Evolutionary conservation across 2,113 vertebrate species (phyloP).

Genomic region (Chionomys nivalis): DNA sequence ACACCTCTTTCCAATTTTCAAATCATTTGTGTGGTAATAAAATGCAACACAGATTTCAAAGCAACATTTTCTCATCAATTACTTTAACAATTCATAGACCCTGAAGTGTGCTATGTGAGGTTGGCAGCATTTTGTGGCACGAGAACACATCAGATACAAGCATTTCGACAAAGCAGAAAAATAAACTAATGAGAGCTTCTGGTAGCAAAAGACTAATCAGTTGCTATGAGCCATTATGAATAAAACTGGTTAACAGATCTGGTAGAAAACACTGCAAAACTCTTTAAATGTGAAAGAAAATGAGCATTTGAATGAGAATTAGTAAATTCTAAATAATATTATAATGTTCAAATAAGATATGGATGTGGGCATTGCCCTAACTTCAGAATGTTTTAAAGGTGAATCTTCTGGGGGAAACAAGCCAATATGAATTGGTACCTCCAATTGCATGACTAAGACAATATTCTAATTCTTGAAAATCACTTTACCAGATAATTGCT

Average conservation of each 20-base stretch:
- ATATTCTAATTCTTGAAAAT: slow-evolving; percentile 39
- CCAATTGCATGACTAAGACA: neutral
- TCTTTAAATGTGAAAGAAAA: slow-evolving; percentile 25
- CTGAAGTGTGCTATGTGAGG: neutral
- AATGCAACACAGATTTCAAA: slow-evolving; percentile 41
- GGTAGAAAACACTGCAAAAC: neutral
- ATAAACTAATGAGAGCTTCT: neutral
- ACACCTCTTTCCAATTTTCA: neutral
- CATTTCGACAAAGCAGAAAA: neutral
- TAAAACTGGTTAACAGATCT: neutral
- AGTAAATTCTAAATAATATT: neutral
- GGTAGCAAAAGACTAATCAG: neutral
- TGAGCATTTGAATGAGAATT: neutral
- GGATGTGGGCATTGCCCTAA: neutral
- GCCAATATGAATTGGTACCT: neutral
- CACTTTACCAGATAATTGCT: slow-evolving; percentile 13
- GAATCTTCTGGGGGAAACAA: slow-evolving; percentile 35
- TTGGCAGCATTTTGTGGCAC: neutral
- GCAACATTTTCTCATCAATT: neutral
- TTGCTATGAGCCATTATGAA: slow-evolving; percentile 25
- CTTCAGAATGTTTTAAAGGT: slow-evolving; percentile 3
- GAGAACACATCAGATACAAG: neutral
- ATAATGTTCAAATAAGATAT: neutral
- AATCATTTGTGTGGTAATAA: neutral
- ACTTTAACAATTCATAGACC: neutral